Conservation (phyloP, 2,797 vertebrate genomes). For the Mormyrus proboscirostris region DNA sequence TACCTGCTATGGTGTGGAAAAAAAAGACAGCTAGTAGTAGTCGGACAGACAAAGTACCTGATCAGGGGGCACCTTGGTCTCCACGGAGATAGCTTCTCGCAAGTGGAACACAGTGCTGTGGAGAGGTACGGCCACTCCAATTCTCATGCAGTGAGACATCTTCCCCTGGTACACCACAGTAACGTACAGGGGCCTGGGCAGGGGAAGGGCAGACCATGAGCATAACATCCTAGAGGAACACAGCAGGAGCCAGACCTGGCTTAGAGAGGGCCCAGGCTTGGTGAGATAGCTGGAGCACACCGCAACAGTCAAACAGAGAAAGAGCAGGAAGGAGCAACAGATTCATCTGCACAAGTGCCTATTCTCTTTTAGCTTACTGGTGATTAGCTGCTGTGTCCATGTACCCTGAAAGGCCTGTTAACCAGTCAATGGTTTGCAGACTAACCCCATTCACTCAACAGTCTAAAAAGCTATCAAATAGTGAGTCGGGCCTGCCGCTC, state of each 20-base stretch:
- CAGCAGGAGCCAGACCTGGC: background rate
- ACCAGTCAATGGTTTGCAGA: background rate
- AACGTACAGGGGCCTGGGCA: slow-evolving; percentile 81
- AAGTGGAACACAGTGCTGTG: slow-evolving; percentile 83
- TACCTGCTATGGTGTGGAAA: background rate
- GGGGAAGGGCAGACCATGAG: slow-evolving; percentile 16
- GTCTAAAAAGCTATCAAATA: background rate
- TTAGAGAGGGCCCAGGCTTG: background rate
- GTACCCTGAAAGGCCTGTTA: background rate
- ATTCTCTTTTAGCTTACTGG: background rate
- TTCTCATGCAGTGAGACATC: slow-evolving; percentile 94
- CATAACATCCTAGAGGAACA: background rate
- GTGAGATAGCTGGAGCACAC: background rate
- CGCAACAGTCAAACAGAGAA: background rate
- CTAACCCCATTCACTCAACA: background rate
- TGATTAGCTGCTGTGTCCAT: background rate
- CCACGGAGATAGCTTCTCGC: slow-evolving; percentile 82
- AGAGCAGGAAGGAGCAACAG: background rate
- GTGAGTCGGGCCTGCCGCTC: background rate
- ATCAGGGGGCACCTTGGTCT: slow-evolving; percentile 92
- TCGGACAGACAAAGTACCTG: slow-evolving; percentile 65
- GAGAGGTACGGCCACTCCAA: slow-evolving; percentile 88
- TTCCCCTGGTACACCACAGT: slow-evolving; percentile 96
- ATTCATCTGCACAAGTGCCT: background rate
- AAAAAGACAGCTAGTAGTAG: background rate